Conservation (phyloP, 2,888 invertebrate species). For the Athalia rosae region DNA sequence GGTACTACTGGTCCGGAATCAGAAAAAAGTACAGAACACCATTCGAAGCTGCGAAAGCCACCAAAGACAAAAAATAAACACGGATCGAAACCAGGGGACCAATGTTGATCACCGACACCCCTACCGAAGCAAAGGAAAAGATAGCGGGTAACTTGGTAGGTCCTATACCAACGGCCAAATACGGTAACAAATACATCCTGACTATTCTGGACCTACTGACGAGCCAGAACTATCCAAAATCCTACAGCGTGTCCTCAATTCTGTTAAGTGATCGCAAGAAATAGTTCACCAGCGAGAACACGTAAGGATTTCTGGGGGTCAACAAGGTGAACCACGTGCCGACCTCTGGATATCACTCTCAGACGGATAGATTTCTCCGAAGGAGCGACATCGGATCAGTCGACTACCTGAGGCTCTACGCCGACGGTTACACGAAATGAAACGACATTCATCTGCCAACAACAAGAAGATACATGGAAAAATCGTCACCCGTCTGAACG, state of each 20-base stretch:
- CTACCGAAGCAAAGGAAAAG: constrained; percentile 43
- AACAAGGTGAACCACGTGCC: constrained; percentile 24
- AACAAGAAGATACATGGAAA: constrained; percentile 1
- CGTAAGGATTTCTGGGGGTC: constrained; percentile 1
- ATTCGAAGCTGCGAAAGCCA: constrained; percentile 46
- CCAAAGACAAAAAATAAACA: constrained; percentile 40
- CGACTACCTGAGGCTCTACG: not conserved
- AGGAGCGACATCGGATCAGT: constrained; percentile 1
- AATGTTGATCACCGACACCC: constrained; percentile 34
- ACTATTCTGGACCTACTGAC: constrained; percentile 21
- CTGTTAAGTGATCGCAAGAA: constrained; percentile 3
- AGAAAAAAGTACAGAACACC: constrained; percentile 38
- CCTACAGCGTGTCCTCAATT: constrained; percentile 1
- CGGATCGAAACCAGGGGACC: constrained; percentile 34
- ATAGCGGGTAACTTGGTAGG: constrained; percentile 39
- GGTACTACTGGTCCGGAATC: constrained; percentile 48
- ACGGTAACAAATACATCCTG: not conserved
- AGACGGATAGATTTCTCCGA: constrained; percentile 8
- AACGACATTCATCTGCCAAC: constrained; percentile 6
- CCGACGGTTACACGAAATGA: not conserved
- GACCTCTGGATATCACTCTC: constrained; percentile 19
- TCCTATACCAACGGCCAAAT: not conserved
- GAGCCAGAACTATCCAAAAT: constrained; percentile 23
- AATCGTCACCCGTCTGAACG: constrained; percentile 1
- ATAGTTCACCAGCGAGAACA: constrained; percentile 5